Percentiles rank a stretch among this genome's conserved stretches.
Conservation (phyloP, 2,797 vertebrate genomes). For the Oceanodroma leucorhoa region DNA sequence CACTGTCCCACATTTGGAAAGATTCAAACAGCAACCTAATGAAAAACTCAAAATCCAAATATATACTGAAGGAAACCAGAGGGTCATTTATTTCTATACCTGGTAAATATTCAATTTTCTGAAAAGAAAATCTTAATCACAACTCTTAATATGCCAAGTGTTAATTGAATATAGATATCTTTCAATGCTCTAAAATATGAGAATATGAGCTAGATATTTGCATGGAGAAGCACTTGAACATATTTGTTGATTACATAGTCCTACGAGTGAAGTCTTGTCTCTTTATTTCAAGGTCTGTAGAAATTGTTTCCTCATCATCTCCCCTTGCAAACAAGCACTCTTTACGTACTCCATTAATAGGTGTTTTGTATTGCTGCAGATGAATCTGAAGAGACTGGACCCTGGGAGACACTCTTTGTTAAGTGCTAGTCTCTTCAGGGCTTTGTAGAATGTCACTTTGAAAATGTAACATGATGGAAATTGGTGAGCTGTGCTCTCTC, state of each 20-base stretch:
- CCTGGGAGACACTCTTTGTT: neutral
- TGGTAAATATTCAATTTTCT: neutral
- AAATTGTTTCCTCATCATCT: neutral
- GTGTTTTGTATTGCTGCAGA: neutral
- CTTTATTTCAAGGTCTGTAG: neutral
- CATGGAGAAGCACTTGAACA: neutral
- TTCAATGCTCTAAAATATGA: neutral
- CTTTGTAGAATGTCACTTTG: constrained; percentile 39
- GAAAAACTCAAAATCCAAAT: neutral
- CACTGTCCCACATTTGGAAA: neutral
- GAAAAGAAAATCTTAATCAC: neutral
- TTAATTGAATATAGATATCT: neutral
- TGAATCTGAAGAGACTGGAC: constrained; percentile 5
- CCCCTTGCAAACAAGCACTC: neutral
- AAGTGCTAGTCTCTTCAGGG: constrained; percentile 2
- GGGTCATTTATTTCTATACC: neutral
- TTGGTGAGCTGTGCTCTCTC: constrained; percentile 21
- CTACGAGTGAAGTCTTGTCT: neutral
- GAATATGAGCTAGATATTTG: neutral
- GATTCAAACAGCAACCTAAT: neutral
- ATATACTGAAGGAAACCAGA: neutral
- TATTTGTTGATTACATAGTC: neutral
- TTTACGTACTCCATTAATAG: neutral
- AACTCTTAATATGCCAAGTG: neutral
- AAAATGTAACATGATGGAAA: constrained; percentile 46